These are phyloP conservation scores for Ammodytes dubius DNA, from an alignment of 2,113 vertebrate genomes.

Conservation along the genomic window DNA sequence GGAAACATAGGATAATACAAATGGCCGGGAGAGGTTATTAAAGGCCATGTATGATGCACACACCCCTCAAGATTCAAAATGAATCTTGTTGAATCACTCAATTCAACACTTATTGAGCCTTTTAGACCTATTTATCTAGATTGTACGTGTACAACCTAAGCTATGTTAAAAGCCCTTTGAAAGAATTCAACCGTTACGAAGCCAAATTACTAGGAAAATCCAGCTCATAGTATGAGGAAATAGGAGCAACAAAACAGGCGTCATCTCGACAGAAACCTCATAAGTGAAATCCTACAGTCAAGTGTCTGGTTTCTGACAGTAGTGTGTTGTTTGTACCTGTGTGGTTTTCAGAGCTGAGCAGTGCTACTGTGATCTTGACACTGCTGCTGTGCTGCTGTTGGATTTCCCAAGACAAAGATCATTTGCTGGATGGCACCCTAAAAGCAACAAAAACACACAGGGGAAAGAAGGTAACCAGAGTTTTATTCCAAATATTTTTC, in stretches of 20 bases:
- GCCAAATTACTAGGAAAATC: background rate
- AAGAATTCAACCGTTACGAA: background rate
- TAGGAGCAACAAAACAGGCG: background rate
- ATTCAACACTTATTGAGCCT: background rate
- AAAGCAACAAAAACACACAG: conserved; percentile 16
- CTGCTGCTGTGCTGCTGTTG: conserved; percentile 16
- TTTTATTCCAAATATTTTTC: background rate
- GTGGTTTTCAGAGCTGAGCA: conserved; percentile 46
- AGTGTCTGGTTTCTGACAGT: background rate
- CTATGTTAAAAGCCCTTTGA: background rate
- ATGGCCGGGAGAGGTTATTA: background rate
- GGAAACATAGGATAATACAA: background rate
- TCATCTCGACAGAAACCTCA: background rate
- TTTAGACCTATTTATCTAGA: background rate
- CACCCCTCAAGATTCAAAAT: too few relatives aligned
- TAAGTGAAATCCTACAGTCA: background rate
- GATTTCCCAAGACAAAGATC: conserved; percentile 54
- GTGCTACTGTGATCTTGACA: conserved; percentile 49
- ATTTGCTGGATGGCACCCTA: conserved; percentile 69
- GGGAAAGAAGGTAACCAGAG: background rate
- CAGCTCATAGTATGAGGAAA: background rate
- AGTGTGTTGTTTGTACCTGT: conserved; percentile 39
- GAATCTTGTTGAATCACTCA: background rate
- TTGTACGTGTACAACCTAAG: background rate
- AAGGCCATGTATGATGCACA: background rate